Evolutionary conservation across 64 coral and sea anemone species (phyloP).

Genomic region (Stylophora pistillata): DNA sequence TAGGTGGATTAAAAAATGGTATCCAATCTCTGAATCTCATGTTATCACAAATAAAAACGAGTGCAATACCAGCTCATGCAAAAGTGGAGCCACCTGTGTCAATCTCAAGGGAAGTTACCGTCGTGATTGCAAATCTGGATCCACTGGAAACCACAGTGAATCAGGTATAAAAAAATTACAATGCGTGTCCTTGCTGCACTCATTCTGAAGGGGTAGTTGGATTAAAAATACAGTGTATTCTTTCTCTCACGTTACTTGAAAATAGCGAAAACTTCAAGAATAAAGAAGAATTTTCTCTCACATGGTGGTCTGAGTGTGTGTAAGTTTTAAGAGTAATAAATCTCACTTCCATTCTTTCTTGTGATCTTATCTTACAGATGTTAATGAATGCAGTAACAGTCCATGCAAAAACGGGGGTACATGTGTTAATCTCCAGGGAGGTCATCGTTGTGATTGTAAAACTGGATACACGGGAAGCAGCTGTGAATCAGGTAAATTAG

Average conservation of each 20-base stretch:
- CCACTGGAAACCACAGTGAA: conserved; percentile 14
- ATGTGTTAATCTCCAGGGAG: conserved; percentile 38
- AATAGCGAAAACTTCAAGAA: too few species aligned
- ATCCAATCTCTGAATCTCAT: too few species aligned
- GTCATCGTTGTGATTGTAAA: conserved; percentile 44
- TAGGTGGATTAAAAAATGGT: too few species aligned
- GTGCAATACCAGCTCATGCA: conserved; percentile 20
- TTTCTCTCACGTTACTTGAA: too few species aligned
- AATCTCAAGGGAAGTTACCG: conserved; percentile 38
- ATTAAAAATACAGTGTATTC: too few species aligned
- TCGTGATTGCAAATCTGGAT: conserved; percentile 35
- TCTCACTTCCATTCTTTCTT: too few species aligned
- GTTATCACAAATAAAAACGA: conserved; percentile 50
- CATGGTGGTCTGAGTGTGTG: too few species aligned
- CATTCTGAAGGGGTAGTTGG: too few species aligned
- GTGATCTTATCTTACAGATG: background rate
- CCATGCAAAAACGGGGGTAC: conserved; percentile 38
- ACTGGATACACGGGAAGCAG: conserved; percentile 26
- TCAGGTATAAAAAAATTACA: background rate
- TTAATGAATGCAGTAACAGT: conserved; percentile 4
- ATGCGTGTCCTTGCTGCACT: background rate
- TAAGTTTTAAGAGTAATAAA: too few species aligned
- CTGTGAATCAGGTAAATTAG: conserved; percentile 1
- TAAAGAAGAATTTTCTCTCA: too few species aligned
- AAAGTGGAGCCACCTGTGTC: conserved; percentile 56